These are phyloP conservation scores for Cremastinae sp. DNA, from an alignment of 2,888 invertebrate species.

Conservation along the genomic window DNA sequence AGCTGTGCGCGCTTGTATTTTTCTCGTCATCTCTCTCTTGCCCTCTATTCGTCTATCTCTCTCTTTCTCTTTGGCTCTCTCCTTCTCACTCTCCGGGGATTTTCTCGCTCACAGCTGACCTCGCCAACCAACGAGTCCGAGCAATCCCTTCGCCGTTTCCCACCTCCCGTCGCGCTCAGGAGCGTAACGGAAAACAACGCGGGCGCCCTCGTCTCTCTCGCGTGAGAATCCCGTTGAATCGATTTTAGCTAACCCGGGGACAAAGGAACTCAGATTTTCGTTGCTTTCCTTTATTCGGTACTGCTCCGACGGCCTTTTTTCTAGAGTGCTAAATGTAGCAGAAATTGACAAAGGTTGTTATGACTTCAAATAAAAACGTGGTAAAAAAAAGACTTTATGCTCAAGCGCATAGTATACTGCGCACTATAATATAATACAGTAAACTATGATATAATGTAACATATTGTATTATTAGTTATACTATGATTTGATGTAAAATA, in stretches of 20 bases:
- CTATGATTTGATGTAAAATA: too few relatives aligned
- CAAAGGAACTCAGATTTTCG: slow-evolving; percentile 20
- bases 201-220: background rate
- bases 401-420: too few relatives aligned
- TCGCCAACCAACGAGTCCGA: slow-evolving; percentile 64
- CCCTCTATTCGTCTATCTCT: slow-evolving; percentile 5
- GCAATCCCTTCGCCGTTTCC: slow-evolving; percentile 48
- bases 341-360: too few relatives aligned
- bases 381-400: too few relatives aligned
- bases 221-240: slow-evolving; percentile 30
- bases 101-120: slow-evolving; percentile 76
- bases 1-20: slow-evolving; percentile 20
- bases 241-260: slow-evolving; percentile 18
- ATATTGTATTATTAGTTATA: too few relatives aligned
- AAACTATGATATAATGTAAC: too few relatives aligned
- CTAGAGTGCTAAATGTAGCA: background rate
- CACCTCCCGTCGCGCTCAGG: slow-evolving; percentile 30
- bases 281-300: background rate
- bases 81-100: background rate
- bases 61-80: background rate
- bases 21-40: slow-evolving; percentile 6
- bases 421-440: too few relatives aligned
- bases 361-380: too few relatives aligned
- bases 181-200: slow-evolving; percentile 38
- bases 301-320: background rate